Conservation (phyloP, 2,797 vertebrate species). For the Molossus alvarezi region DNA sequence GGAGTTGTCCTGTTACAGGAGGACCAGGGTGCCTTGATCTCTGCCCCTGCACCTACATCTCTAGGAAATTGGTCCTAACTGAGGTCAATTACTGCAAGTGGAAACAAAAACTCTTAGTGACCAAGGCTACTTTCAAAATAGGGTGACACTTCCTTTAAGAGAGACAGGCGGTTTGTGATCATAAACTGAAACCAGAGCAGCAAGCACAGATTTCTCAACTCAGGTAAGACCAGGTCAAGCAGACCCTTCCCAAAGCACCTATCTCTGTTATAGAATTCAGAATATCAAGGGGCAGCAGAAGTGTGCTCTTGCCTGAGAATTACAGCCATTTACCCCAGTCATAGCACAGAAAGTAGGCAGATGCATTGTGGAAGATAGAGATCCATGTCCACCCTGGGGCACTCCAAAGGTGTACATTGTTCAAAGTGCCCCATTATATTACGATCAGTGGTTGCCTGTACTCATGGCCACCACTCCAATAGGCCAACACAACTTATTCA, state of each 20-base stretch:
- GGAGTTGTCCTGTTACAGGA: not conserved
- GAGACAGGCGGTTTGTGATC: slow-evolving; percentile 41
- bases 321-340: not conserved
- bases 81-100: slow-evolving; percentile 43
- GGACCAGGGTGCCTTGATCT: slow-evolving; percentile 50
- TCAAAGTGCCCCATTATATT: not conserved
- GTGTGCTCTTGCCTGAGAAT: not conserved
- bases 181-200: slow-evolving; percentile 37
- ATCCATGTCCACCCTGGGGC: not conserved
- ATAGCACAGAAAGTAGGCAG: not conserved
- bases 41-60: not conserved
- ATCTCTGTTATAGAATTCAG: slow-evolving; percentile 29
- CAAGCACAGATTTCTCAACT: slow-evolving; percentile 2
- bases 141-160: slow-evolving; percentile 34
- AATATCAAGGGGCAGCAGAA: slow-evolving; percentile 11
- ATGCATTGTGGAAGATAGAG: slow-evolving; percentile 8
- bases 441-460: not conserved
- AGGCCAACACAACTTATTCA: slow-evolving; percentile 12
- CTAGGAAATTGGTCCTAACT: slow-evolving; percentile 16
- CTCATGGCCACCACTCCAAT: not conserved
- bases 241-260: not conserved
- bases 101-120: slow-evolving; percentile 62
- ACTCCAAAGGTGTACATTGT: not conserved
- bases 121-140: slow-evolving; percentile 69
- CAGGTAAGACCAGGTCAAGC: not conserved